These are phyloP conservation scores for Illadopsis cleaveri DNA, from an alignment of 2,113 vertebrate species.

Conservation along the genomic window DNA sequence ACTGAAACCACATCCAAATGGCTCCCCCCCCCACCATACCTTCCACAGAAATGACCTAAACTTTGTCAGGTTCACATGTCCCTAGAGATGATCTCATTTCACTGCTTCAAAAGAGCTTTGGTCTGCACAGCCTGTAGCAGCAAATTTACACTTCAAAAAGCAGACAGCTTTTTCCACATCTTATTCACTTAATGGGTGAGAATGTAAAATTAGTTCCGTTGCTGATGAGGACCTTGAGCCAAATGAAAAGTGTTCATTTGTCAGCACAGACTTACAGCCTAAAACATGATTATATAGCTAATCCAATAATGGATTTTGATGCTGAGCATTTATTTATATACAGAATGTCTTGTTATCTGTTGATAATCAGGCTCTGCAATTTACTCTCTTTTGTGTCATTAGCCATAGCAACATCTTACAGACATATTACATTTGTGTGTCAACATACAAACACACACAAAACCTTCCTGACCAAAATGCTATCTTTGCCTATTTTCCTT, in stretches of 20 bases:
- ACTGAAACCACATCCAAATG: conserved; percentile 36
- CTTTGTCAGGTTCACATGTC: conserved; percentile 82
- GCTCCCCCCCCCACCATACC: conserved; percentile 5
- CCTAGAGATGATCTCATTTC: conserved; percentile 84
- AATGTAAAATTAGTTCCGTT: conserved; percentile 88
- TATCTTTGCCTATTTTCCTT: conserved; percentile 53
- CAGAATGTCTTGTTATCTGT: conserved; percentile 83
- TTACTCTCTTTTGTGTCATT: conserved; percentile 80
- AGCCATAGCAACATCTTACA: conserved; percentile 78
- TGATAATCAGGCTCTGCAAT: conserved; percentile 84
- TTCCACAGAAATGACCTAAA: conserved; percentile 80
- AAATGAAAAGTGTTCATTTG: conserved; percentile 89
- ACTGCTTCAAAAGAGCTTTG: conserved; percentile 86
- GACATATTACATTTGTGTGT: conserved; percentile 73
- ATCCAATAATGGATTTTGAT: conserved; percentile 87
- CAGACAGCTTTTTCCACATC: conserved; percentile 86
- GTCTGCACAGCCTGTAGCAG: conserved; percentile 86
- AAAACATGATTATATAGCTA: conserved; percentile 87
- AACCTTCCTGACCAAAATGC: conserved; percentile 61
- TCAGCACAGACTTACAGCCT: conserved; percentile 84
- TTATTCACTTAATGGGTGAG: conserved; percentile 88
- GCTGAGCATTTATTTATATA: conserved; percentile 85
- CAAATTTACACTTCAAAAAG: conserved; percentile 89
- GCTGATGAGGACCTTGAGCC: conserved; percentile 87
- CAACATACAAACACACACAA: conserved; percentile 71